A percentile compares a stretch with the other conserved stretches of the same genome.
Evolutionary conservation across 2,797 vertebrate genomes (phyloP).

Genomic region (Enteromius trimaculatus): DNA sequence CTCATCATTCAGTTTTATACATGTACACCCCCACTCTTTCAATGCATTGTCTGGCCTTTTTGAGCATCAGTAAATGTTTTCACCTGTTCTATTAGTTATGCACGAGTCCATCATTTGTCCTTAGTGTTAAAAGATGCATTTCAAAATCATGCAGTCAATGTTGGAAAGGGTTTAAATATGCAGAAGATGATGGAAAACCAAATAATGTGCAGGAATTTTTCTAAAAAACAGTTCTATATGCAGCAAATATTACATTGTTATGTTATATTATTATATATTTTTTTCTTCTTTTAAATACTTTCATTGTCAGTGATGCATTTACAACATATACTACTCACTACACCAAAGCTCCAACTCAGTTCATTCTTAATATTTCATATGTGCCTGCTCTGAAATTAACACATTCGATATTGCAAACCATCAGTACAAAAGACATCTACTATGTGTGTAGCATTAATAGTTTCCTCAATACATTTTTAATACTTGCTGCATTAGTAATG

Average conservation of each 20-base stretch:
- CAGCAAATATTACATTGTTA: background rate
- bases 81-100: no score
- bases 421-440: conserved; percentile 2
- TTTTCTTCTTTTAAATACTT: background rate
- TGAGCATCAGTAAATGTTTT: no score
- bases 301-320: background rate
- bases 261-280: background rate
- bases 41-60: no score
- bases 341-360: background rate
- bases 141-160: no score
- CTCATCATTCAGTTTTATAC: no score
- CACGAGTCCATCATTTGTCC: no score
- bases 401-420: background rate
- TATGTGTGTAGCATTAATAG: conserved; percentile 19
- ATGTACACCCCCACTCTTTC: no score
- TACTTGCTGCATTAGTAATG: conserved; percentile 34
- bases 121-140: no score
- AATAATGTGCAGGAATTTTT: no score
- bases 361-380: conserved; percentile 6
- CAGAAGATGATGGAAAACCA: no score
- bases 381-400: background rate
- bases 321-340: background rate
- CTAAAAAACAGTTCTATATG: no score
- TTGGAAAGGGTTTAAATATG: no score
- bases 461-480: conserved; percentile 39